Evolutionary conservation across 2,113 vertebrate species (phyloP).

Genomic region (Macquaria australasica): DNA sequence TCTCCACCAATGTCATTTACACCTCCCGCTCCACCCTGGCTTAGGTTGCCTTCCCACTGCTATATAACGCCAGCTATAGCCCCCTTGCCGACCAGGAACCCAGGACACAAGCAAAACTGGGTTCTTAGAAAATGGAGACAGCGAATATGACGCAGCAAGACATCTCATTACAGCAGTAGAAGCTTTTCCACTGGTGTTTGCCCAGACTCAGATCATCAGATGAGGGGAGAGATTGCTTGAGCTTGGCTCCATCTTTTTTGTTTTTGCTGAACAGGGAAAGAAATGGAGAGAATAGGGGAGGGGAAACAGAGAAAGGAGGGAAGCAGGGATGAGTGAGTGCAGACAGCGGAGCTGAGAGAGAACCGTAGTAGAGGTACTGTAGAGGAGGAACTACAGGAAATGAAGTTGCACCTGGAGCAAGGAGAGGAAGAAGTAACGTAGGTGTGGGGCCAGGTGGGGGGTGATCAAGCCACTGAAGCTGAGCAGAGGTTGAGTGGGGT

Average conservation of each 20-base stretch:
- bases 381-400: constrained; percentile 61
- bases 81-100: constrained; percentile 65
- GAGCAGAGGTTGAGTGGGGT: constrained; percentile 81
- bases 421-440: constrained; percentile 65
- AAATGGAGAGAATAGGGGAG: constrained; percentile 32
- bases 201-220: constrained; percentile 69
- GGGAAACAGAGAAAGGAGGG: constrained; percentile 28
- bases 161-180: constrained; percentile 77
- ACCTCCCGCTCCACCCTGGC: constrained; percentile 68
- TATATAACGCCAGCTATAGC: constrained; percentile 64
- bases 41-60: constrained; percentile 70
- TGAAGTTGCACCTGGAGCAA: constrained; percentile 73
- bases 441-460: constrained; percentile 63
- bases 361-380: constrained; percentile 51
- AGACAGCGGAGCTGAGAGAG: constrained; percentile 35
- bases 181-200: constrained; percentile 69
- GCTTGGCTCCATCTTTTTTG: constrained; percentile 41
- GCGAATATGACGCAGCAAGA: constrained; percentile 73
- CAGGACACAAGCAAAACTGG: constrained; percentile 61
- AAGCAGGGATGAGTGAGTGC: constrained; percentile 55
- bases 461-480: constrained; percentile 78
- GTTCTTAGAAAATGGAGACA: constrained; percentile 67
- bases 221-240: constrained; percentile 52
- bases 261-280: constrained; percentile 38
- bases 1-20: constrained; percentile 79